Base-by-base conservation (phyloP, 2,888 invertebrate species). In the Yponomeuta evonymella region DNA sequence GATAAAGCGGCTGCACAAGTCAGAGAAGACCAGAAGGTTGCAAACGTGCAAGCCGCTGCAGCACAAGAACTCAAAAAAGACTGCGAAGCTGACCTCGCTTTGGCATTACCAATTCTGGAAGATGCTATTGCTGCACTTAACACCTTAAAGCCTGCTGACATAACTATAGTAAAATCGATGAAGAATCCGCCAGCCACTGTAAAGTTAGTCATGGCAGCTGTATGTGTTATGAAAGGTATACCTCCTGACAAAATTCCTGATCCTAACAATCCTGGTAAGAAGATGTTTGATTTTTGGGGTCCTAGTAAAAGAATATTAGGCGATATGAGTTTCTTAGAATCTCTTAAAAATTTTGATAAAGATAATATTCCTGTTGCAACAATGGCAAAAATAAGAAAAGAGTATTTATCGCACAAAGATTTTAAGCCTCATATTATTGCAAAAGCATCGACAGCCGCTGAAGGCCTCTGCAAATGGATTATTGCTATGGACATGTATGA, bases 371-470 rank as follows among this genome's bases (percentile, higher is more conserved):
- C 96, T 64, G 80, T 93, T 2, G 93, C 93, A 43, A 93, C 94
- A 12, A 97, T 97, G 94, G 91, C 93, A 76, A 95, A 95, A 85
- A 95, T 96, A 75, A 90, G 96, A 74, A 95, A 95, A 80, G 96
- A 96, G 78, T 97, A 95, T 84, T 86, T 96, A 51, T 93, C 94
- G 0, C 93, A 97, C 81, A 95, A 95, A 79, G 95, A 96, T 78
- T 97, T 97, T 82, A 95, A 96, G 76, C 97, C 97, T 1, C 91
- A 94, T 72, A 93, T 96, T 71, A 96, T 97, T 71, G 96, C 96
- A 15, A 97, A 97, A 86, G 98, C 98, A 0, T 98, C 98, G 0
- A 95, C 97, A 74, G 99, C 99, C 3, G 98, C 98, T 33, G 98
- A 98, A 90, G 98, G 98, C 70, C 90, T 97, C 64, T 97, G 97